Base-by-base conservation (phyloP, 2,113 vertebrate species). In the Gila orcuttii region DNA sequence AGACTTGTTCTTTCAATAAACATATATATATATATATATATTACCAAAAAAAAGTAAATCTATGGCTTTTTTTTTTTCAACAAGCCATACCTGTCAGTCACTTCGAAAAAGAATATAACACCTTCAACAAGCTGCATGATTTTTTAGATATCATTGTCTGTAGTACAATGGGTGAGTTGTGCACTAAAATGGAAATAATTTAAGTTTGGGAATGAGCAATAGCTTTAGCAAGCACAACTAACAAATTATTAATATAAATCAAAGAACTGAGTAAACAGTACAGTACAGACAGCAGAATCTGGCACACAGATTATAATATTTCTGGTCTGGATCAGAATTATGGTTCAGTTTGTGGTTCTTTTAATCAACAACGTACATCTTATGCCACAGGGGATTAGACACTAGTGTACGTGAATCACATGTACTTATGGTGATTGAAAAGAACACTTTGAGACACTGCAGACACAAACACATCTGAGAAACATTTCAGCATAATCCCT, bases 381-480 rank as follows among this genome's bases (percentile, higher is more conserved):
- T 52, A 21, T 23, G 45, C 45, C 45, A 31, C 17, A 69, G 11
- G 62, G 45, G 45, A 68, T 82, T 31, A 52, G 45, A 69, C 9
- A 23, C n/a, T 10, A 33, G 50, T 21, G 74, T 33, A 74, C 23
- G 39, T 47, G 11, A 47, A 47, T 47, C 23, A 3, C 39, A 25
- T 50, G 31, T 69, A 36, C 31, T 69, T 17, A 36, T 36, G 13
- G 11, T 31, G 79, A 80, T 45, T 80, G 36, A 45, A 80, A 25
- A 6, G 79, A 10, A 64, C 59, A 64, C 36, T 28, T 80, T 64
- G n/a, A 80, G 25, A 80, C n/a, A 28, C 33, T 45, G 8, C 59
- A 64, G 39, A 64, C 4, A 3, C 36, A 45, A 80, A 64, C 57
- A 80, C 78, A 80, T 80, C 59, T 80, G 57, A 82, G 62, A 82